Percentiles rank a stretch among this genome's conserved stretches.
Conservation (phyloP, 2,113 vertebrate species). For the Pangasianodon gigas region DNA sequence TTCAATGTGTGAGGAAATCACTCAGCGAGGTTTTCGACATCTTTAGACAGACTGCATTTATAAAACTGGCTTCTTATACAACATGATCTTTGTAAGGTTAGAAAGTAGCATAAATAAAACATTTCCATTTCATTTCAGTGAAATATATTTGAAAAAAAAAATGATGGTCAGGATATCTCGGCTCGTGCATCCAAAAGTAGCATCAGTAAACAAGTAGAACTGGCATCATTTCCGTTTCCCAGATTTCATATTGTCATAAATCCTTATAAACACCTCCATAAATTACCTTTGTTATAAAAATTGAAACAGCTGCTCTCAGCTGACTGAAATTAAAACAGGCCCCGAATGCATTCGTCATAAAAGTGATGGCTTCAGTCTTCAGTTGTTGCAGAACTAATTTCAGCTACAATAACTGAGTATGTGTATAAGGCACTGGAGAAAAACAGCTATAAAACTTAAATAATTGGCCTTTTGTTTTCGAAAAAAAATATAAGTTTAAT, state of each 20-base stretch:
- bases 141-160: neutral
- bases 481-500: neutral
- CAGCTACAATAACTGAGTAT: neutral
- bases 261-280: neutral
- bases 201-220: neutral
- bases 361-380: neutral
- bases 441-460: neutral
- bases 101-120: neutral
- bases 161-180: neutral
- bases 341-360: neutral
- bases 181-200: neutral
- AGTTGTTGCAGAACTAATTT: neutral
- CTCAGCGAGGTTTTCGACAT: neutral
- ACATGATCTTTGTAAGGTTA: neutral
- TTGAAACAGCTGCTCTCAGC: neutral
- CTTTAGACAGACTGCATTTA: neutral
- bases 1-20: neutral
- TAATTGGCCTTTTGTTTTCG: neutral
- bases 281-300: neutral
- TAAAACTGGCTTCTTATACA: neutral
- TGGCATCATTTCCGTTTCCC: neutral
- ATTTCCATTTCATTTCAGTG: neutral
- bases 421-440: neutral
- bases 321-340: neutral
- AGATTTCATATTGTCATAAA: neutral